Evolutionary conservation across 2,888 invertebrate genomes (phyloP).

Genomic region (Xanthorhoe designata): DNA sequence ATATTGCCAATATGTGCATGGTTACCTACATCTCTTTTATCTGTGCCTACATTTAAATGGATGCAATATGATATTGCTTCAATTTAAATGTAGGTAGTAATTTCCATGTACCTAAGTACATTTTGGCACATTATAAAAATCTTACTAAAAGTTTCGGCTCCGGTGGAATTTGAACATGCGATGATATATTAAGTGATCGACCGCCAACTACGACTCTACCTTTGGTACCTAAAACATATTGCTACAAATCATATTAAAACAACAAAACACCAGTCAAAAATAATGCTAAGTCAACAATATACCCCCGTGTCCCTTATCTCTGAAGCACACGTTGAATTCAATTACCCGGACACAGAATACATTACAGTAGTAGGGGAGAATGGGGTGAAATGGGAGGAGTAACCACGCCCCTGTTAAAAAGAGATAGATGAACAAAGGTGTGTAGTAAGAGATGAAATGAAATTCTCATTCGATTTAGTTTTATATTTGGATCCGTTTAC

Average conservation of each 20-base stretch:
- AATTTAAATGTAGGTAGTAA: no score
- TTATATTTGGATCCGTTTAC: not conserved
- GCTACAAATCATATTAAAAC: not conserved
- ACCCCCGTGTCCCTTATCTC: slow-evolving; percentile 37
- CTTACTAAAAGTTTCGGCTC: no score
- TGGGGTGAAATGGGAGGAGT: slow-evolving; percentile 34
- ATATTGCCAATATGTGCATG: no score
- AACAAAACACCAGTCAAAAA: slow-evolving; percentile 5
- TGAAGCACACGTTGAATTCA: slow-evolving; percentile 41
- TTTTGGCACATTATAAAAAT: no score
- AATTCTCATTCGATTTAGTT: slow-evolving; percentile 4
- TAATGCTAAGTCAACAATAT: slow-evolving; percentile 15
- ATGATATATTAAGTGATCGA: no score
- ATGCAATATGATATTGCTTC: no score
- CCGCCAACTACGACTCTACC: no score
- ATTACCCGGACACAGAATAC: slow-evolving; percentile 30
- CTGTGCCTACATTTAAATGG: no score
- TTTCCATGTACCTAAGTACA: no score
- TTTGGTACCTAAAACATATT: no score
- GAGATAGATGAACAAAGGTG: slow-evolving; percentile 1
- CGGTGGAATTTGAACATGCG: no score
- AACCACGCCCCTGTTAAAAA: slow-evolving; percentile 32
- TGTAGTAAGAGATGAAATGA: slow-evolving; percentile 11
- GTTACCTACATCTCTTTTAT: no score
- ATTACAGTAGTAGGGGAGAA: slow-evolving; percentile 8